Percentiles rank a stretch among this genome's conserved stretches.
Conservation (phyloP, 2,888 invertebrate genomes). For the Melolontha melolontha region DNA sequence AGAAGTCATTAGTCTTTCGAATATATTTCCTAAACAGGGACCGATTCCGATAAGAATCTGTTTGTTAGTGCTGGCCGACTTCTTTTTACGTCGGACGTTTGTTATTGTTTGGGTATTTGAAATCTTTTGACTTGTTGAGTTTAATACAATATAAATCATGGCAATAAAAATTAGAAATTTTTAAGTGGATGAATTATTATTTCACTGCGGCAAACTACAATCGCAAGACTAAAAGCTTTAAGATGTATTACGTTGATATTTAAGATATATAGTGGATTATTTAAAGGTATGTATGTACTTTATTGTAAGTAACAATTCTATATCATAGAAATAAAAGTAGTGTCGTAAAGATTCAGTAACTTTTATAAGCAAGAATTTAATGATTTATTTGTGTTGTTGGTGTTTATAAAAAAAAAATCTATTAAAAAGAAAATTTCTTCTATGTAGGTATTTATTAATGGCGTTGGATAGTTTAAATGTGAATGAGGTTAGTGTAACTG, state of each 20-base stretch:
- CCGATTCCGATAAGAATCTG: slow-evolving; percentile 32
- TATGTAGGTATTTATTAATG: too few species aligned
- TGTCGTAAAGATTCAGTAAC: background rate
- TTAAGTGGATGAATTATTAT: background rate
- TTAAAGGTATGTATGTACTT: background rate
- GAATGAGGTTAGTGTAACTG: too few species aligned
- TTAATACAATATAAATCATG: slow-evolving; percentile 9
- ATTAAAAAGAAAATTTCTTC: too few species aligned
- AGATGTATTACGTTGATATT: background rate
- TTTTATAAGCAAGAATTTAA: too few species aligned
- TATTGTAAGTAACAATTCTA: background rate
- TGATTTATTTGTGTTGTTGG: too few species aligned
- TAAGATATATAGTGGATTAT: slow-evolving; percentile 7
- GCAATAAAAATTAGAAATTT: slow-evolving; percentile 16
- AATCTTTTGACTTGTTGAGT: background rate
- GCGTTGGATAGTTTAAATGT: too few species aligned
- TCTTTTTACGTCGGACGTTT: background rate
- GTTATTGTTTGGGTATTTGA: background rate
- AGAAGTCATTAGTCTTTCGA: slow-evolving; percentile 39
- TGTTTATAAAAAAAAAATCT: too few species aligned
- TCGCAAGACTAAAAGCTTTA: slow-evolving; percentile 12
- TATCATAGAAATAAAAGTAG: background rate
- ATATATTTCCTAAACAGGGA: slow-evolving; percentile 37
- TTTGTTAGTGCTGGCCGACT: slow-evolving; percentile 12
- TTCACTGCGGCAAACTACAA: slow-evolving; percentile 1